phyloP scores from a whole-genome alignment of 2,797 vertebrate species.

The Psittacula derbiana region DNA sequence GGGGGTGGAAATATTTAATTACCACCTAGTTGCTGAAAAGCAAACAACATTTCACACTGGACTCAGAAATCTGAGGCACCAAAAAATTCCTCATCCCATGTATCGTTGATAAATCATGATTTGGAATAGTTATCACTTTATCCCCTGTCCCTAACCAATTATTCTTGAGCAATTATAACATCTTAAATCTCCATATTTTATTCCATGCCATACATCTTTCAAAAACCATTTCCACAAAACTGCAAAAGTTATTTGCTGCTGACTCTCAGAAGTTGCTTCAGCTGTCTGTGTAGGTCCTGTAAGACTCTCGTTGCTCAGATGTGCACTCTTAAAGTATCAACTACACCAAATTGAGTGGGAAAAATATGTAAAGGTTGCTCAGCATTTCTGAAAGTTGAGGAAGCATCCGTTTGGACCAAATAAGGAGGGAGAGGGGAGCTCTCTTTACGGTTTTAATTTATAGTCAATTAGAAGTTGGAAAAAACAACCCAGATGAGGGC shows the following conservation, averaged over 20 bases:
- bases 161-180: neutral
- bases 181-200: neutral
- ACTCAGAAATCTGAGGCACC: neutral
- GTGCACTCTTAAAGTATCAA: neutral
- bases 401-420: neutral
- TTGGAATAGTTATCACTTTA: neutral
- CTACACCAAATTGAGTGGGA: neutral
- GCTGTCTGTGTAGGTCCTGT: neutral
- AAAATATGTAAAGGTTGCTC: neutral
- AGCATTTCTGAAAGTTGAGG: neutral
- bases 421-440: fast-evolving
- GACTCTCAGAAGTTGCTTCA: neutral
- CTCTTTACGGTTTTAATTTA: neutral
- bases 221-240: neutral
- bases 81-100: neutral
- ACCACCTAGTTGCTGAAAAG: neutral
- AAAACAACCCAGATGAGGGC: neutral
- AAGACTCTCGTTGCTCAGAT: neutral
- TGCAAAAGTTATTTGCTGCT: neutral
- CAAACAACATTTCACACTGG: neutral
- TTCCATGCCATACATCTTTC: neutral
- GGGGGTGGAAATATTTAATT: neutral
- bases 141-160: neutral
- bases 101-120: neutral
- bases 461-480: neutral